Percentiles rank a stretch among this genome's conserved stretches.
Evolutionary conservation across 2,888 invertebrate species (phyloP).

Genomic region (Platypus cylindrus): DNA sequence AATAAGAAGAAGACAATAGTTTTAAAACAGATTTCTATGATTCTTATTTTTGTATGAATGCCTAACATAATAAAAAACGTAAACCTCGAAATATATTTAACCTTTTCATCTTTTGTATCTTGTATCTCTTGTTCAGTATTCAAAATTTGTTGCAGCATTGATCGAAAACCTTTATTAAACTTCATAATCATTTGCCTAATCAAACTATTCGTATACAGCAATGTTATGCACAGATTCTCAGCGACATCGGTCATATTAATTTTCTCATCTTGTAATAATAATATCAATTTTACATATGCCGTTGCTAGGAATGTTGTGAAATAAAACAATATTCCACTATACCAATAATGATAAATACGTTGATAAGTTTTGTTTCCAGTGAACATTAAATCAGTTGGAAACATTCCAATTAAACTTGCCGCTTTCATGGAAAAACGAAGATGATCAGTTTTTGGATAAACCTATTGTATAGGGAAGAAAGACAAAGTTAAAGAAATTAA

Average conservation of each 20-base stretch:
- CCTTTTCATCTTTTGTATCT: slow-evolving; percentile 5
- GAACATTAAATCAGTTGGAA: slow-evolving; percentile 15
- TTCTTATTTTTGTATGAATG: no score
- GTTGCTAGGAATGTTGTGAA: slow-evolving; percentile 8
- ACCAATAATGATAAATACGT: slow-evolving; percentile 9
- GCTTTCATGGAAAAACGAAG: slow-evolving; percentile 13
- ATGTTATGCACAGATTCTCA: slow-evolving; percentile 17
- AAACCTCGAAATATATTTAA: no score
- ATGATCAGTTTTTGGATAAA: slow-evolving; percentile 14
- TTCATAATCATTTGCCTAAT: slow-evolving; percentile 16
- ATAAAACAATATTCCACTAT: slow-evolving; percentile 9
- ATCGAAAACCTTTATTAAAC: slow-evolving; percentile 8
- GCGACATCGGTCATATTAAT: slow-evolving; percentile 13
- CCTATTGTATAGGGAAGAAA: no score
- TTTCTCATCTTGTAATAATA: slow-evolving; percentile 4
- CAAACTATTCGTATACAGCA: slow-evolving; percentile 16
- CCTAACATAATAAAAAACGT: no score
- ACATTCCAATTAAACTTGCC: slow-evolving; percentile 12
- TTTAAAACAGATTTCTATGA: no score
- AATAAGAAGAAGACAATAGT: no score
- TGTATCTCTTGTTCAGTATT: slow-evolving; percentile 14
- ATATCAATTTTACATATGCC: slow-evolving; percentile 7
- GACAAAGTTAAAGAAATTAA: no score
- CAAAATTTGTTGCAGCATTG: slow-evolving; percentile 16
- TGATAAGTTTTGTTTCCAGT: slow-evolving; percentile 7